A percentile compares a stretch with the other conserved stretches of the same genome.
phyloP scores from a whole-genome alignment of 2,888 invertebrate species.

The Ichneumoninae sp. region DNA sequence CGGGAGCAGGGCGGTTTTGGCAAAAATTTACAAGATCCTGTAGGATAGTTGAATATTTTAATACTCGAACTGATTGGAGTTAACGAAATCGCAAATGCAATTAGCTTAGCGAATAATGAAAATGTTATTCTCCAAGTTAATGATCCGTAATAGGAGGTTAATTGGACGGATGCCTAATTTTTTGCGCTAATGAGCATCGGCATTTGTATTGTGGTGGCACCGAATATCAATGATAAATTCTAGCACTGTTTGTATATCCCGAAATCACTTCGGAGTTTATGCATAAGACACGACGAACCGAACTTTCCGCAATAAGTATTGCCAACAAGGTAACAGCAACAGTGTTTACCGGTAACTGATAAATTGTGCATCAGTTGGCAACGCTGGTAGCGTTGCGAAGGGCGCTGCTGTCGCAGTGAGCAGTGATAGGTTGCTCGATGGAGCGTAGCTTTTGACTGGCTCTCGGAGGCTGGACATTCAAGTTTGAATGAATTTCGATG shows the following conservation, averaged over 20 bases:
- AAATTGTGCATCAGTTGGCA: neutral
- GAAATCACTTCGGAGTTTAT: neutral
- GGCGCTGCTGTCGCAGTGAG: conserved; percentile 4
- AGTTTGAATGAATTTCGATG: conserved; percentile 48
- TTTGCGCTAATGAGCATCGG: neutral
- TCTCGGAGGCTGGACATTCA: conserved; percentile 7
- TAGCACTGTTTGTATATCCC: neutral
- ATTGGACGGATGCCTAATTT: neutral
- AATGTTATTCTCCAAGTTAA: neutral
- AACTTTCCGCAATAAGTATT: conserved; percentile 2
- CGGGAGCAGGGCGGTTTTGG: conserved; percentile 22
- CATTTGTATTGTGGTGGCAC: neutral
- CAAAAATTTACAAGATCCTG: neutral
- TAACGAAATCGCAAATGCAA: neutral
- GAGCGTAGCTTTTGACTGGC: conserved; percentile 9
- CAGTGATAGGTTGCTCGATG: conserved; percentile 1
- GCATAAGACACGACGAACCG: neutral
- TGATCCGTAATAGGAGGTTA: neutral
- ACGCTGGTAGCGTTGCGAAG: neutral
- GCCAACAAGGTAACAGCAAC: neutral
- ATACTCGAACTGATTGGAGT: neutral
- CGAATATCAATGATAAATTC: neutral
- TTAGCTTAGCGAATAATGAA: neutral
- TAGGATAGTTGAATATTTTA: neutral
- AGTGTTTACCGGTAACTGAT: neutral